A percentile compares a stretch with the other conserved stretches of the same genome.
Evolutionary conservation across 2,797 vertebrate species (phyloP).

Genomic region (Dipus sagitta): DNA sequence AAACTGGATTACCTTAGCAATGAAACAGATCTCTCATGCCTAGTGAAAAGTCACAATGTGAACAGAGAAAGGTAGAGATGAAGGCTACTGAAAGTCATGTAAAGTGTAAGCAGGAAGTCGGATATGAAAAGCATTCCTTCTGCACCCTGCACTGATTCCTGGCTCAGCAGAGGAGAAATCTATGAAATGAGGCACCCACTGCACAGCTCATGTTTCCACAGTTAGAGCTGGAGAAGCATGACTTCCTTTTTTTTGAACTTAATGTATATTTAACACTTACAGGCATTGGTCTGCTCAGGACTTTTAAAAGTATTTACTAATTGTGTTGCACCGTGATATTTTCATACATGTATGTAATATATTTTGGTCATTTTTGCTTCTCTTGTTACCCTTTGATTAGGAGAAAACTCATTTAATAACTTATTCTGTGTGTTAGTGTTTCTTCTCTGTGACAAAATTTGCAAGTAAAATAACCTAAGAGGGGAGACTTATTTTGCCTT

Average conservation of each 20-base stretch:
- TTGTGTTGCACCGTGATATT: no score
- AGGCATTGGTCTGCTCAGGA: constrained; percentile 29
- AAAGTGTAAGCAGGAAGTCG: not conserved
- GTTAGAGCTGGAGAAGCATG: not conserved
- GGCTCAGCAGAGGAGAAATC: not conserved
- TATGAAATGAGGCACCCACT: not conserved
- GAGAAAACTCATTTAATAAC: constrained; percentile 25
- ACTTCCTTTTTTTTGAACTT: constrained; percentile 36
- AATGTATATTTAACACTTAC: constrained; percentile 23
- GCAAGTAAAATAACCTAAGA: not conserved
- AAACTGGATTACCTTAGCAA: not conserved
- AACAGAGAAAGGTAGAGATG: not conserved
- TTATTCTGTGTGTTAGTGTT: not conserved
- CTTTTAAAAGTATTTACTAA: not conserved
- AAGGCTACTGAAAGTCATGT: not conserved
- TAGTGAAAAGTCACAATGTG: not conserved
- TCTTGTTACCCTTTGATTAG: not conserved
- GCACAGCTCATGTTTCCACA: not conserved
- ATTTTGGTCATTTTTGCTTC: no score
- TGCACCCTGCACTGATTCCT: not conserved
- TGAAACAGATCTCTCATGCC: not conserved
- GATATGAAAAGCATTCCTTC: not conserved
- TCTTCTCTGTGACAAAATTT: not conserved
- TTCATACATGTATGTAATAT: no score
- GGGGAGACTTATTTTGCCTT: not conserved